These are phyloP conservation scores for Morphnarchus princeps DNA, from an alignment of 2,113 vertebrate genomes.

Conservation along the genomic window DNA sequence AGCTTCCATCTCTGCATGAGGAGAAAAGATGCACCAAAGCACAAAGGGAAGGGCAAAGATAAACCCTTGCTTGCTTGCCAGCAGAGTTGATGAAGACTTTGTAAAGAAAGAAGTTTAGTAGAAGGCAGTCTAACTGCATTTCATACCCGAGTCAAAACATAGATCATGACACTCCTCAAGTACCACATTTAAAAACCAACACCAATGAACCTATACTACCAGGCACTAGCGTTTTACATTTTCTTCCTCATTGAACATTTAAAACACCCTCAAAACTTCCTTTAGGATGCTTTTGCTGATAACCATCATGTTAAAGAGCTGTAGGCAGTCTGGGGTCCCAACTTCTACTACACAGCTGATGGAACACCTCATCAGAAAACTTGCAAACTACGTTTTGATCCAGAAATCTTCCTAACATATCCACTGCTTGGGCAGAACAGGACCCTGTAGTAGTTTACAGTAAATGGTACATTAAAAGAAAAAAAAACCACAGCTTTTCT, in stretches of 20 bases:
- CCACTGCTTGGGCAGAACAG: not conserved
- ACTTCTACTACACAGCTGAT: accelerated
- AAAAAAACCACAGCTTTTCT: not conserved
- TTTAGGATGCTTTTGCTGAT: not conserved
- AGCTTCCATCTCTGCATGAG: not conserved
- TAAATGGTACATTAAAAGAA: not conserved
- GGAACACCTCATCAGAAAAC: not conserved
- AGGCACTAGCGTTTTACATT: not conserved
- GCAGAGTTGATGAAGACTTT: not conserved
- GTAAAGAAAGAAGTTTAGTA: not conserved
- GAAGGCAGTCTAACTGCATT: not conserved
- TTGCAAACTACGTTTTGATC: not conserved
- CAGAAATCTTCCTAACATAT: not conserved
- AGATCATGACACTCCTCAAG: accelerated
- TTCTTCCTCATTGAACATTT: not conserved
- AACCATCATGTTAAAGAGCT: not conserved
- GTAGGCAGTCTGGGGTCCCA: not conserved
- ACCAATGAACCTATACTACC: not conserved
- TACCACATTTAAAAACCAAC: not conserved
- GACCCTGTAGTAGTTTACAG: not conserved
- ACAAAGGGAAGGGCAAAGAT: not conserved
- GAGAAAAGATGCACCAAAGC: not conserved
- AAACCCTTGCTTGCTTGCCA: not conserved
- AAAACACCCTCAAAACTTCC: not conserved
- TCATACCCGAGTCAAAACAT: not conserved